Evolutionary conservation across 2,888 invertebrate species (phyloP), one percentile per base, ranked within the genome.

Genomic region (Chesias legatella): DNA sequence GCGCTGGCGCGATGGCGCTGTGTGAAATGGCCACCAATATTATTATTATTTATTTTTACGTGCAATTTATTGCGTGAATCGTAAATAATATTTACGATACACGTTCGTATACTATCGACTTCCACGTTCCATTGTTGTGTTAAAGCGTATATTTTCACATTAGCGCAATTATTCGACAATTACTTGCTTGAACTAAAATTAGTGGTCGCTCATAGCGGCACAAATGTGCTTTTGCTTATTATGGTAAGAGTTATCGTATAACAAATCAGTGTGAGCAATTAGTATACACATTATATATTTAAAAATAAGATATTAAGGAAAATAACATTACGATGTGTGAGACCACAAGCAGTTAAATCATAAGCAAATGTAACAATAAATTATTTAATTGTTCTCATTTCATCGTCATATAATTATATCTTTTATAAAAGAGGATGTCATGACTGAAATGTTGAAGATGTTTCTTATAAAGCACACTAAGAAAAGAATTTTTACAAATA

Each of bases 91-190:
- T 49, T 58, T 44, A 53, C 53, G 63, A 56, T 63, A 57, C 59
- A 51, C 51, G 61, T 67, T 64, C 58, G 44, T 61, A 51, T 56
- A 60, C 51, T 74, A 74, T 72, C 60, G 64, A 71, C 73, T 81
- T 76, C 72, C 76, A 68, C 58, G 58, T 70, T 65, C 79, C 67
- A 84, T 86, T 86, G 83, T 88, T 85, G 55, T 69, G 67, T 82
- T 77, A 79, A 82, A 84, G 75, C 86, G 81, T 86, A 73, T 61
- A 81, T 77, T 83, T 86, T 80, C 84, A 81, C 78, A 73, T 85
- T 84, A 84, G 65, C 83, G 83, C 81, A 85, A 85, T 86, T 85
- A 85, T 81, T 77, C 82, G 82, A 77, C 75, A 79, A 85, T 86
- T 85, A 85, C 77, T 75, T 73, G 83, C 73, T 65, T 71, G 70